A percentile compares a stretch with the other conserved stretches of the same genome.
Evolutionary conservation across 2,888 invertebrate genomes (phyloP).

Genomic region (Rhynchonema sp.): DNA sequence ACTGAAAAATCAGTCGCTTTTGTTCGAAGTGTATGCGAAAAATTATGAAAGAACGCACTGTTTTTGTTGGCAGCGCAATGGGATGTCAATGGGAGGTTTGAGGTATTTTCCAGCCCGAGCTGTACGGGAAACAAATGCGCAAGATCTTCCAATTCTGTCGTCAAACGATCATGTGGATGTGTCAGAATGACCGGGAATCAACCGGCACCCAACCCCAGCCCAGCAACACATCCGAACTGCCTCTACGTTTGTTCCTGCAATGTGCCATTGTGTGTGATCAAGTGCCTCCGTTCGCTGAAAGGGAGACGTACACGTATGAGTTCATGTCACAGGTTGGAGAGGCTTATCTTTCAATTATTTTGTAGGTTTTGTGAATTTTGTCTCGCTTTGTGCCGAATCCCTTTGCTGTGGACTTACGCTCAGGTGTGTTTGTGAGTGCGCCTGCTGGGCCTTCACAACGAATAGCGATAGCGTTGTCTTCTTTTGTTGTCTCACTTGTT

Average conservation of each 20-base stretch:
- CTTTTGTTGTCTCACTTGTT: no score
- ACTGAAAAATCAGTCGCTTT: no score
- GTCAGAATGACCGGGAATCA: conserved; percentile 34
- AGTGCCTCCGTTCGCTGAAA: conserved; percentile 61
- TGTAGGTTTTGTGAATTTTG: no score
- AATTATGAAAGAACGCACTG: no score
- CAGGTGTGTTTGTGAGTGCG: no score
- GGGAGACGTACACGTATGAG: conserved; percentile 92
- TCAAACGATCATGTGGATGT: conserved; percentile 73
- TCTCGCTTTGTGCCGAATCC: neutral
- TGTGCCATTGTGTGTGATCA: conserved; percentile 54
- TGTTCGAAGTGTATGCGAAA: no score
- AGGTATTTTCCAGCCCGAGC: conserved; percentile 51
- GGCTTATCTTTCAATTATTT: no score
- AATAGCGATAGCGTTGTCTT: no score
- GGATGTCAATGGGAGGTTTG: no score
- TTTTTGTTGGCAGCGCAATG: no score
- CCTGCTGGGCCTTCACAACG: no score
- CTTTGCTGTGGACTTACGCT: neutral
- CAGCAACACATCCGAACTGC: conserved; percentile 78
- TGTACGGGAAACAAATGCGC: conserved; percentile 95
- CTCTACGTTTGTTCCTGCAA: conserved; percentile 76
- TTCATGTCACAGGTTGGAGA: conserved; percentile 64
- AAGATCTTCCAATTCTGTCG: conserved; percentile 97
- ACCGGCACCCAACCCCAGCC: conserved; percentile 39